Conservation (phyloP, 2,797 vertebrate genomes). For the Semotilus atromaculatus region DNA sequence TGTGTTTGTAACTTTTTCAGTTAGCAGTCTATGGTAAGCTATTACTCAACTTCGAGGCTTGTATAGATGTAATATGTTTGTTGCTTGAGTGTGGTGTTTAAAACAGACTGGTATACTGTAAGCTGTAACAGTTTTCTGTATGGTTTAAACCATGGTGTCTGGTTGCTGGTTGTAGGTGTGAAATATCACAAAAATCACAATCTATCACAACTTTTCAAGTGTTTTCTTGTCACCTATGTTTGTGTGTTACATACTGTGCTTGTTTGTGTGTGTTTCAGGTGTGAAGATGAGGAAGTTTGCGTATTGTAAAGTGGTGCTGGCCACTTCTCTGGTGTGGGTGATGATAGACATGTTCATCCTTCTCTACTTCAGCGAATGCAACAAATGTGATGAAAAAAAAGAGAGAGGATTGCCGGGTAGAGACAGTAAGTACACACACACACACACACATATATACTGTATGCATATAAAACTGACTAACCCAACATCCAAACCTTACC, state of each 20-base stretch:
- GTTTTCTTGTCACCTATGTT: conserved; percentile 34
- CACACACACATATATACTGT: background rate
- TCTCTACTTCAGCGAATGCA: conserved; percentile 89
- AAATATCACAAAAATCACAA: too few relatives aligned
- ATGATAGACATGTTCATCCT: conserved; percentile 99
- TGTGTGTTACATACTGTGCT: conserved; percentile 14
- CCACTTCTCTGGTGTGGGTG: conserved; percentile 99
- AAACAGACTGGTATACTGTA: background rate
- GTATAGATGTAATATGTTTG: background rate
- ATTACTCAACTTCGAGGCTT: background rate
- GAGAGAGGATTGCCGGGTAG: conserved; percentile 91
- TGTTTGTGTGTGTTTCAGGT: conserved; percentile 54
- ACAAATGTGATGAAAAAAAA: conserved; percentile 96
- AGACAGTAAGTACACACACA: conserved; percentile 80
- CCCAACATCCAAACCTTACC: too few relatives aligned
- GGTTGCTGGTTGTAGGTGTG: conserved; percentile 12
- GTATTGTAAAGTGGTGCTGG: conserved; percentile 97
- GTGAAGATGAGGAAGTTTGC: conserved; percentile 82
- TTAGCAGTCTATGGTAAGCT: background rate
- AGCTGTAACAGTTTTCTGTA: background rate
- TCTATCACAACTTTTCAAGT: background rate
- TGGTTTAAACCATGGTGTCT: background rate
- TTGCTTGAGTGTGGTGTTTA: background rate
- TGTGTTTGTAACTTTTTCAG: conserved; percentile 1
- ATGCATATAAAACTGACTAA: background rate